Evolutionary conservation across 2,113 vertebrate species (phyloP).

Genomic region (Triplophysa siluroides): DNA sequence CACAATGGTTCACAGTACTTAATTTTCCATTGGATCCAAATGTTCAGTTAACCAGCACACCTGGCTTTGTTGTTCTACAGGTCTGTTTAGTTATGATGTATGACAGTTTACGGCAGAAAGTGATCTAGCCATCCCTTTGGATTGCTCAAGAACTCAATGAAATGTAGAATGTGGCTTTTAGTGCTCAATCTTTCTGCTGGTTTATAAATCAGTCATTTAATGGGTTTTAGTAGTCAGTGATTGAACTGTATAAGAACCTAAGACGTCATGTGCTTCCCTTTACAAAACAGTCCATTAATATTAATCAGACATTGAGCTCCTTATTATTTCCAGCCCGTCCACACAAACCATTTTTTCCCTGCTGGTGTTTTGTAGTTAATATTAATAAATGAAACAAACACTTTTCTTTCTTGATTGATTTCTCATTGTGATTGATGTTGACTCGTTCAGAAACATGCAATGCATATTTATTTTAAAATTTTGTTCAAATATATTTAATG

Average conservation of each 20-base stretch:
- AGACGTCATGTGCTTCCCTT: conserved; percentile 10
- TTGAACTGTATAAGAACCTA: not conserved
- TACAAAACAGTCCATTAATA: conserved; percentile 34
- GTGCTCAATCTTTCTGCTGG: conserved; percentile 7
- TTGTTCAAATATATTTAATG: not conserved
- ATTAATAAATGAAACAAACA: conserved; percentile 22
- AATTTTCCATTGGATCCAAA: not conserved
- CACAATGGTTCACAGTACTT: not conserved
- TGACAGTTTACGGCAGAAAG: not conserved
- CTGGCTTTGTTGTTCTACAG: not conserved
- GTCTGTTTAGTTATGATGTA: not conserved
- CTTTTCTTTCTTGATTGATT: conserved; percentile 20
- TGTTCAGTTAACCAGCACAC: not conserved
- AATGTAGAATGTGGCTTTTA: conserved; percentile 26
- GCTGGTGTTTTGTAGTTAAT: conserved; percentile 5
- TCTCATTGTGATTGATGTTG: not conserved
- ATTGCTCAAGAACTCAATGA: not conserved
- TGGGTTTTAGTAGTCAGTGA: not conserved
- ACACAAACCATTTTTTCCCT: conserved; percentile 7
- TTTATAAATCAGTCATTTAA: conserved; percentile 24
- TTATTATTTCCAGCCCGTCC: conserved; percentile 14
- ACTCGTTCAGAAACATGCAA: not conserved
- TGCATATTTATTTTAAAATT: not conserved
- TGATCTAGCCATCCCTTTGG: not conserved
- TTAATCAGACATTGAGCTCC: conserved; percentile 26